Evolutionary conservation across 2,113 vertebrate species (phyloP), one percentile per base, ranked within the genome.

Genomic region (Coregonus clupeaformis): DNA sequence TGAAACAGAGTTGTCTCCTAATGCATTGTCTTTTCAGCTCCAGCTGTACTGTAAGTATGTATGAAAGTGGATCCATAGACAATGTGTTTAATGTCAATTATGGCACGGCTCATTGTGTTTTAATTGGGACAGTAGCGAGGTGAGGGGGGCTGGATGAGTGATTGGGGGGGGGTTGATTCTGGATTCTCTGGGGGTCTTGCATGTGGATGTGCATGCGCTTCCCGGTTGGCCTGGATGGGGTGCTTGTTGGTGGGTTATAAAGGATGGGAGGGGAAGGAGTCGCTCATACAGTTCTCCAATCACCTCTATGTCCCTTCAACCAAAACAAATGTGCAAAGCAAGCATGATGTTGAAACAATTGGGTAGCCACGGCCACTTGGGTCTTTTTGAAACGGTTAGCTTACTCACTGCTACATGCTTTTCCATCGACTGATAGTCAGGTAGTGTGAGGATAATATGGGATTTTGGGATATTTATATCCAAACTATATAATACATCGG

Each of bases 141-240:
- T 20, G 66, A 20, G 68, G 57, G 14, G 36, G 72, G 76, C 85
- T 89, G 89, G 87, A 89, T 89, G 86, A 89, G 85, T 68, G 77
- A 82, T 42, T 9, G 36, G 36, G 36, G 32, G 29, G 29, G 4
- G 30, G 5, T 4, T 1, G 32, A 32, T 32, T 32, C 30, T 32
- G 30, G 30, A 32, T 32, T 32, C 32, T 32, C 47, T 49, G 13
- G 13, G 22, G 25, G 1, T 65, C n/a, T 27, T 85, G 85, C 85
- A 87, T 87, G 85, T 78, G 25, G 1, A 20, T n/a, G 18, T 85
- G 85, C 85, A 87, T 87, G 85, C 57, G 42, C 64, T 16, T 70
- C 68, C 24, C 59, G 22, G 60, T 66, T 47, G 45, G 59, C 52
- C 52, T 22, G 16, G 60, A 42, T 29, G 49, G 36, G 22, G 52